Percentiles rank a stretch among this genome's conserved stretches.
Evolutionary conservation across 1,140 invertebrate species (phyloP).

Genomic region (Scaptomyza montana): DNA sequence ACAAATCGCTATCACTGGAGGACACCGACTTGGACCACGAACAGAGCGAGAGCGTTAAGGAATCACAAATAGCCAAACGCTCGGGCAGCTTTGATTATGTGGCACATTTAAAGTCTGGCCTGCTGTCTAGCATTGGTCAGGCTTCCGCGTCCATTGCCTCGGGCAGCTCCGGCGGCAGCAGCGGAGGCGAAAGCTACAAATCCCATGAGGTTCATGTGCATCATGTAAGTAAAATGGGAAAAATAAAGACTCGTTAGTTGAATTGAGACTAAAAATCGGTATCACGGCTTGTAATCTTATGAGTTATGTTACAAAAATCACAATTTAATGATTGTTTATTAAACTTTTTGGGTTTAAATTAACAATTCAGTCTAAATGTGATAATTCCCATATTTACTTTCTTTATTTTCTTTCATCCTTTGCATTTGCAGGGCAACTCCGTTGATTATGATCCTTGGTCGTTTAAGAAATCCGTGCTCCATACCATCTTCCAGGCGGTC

Average conservation of each 20-base stretch:
- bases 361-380: too few relatives aligned
- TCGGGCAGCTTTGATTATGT: conserved; percentile 84
- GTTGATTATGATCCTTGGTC: conserved; percentile 88
- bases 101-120: conserved; percentile 83
- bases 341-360: too few relatives aligned
- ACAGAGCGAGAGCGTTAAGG: conserved; percentile 71
- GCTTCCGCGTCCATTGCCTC: conserved; percentile 85
- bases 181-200: conserved; percentile 83
- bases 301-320: too few relatives aligned
- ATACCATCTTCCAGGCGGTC: conserved; percentile 91
- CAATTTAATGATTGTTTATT: neutral
- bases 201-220: conserved; percentile 79
- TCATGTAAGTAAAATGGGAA: conserved; percentile 74
- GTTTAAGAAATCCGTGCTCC: conserved; percentile 91
- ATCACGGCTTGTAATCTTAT: too few relatives aligned
- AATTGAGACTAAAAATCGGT: neutral
- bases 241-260: neutral
- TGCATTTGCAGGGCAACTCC: conserved; percentile 81
- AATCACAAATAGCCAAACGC: conserved; percentile 78
- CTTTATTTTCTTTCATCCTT: too few relatives aligned
- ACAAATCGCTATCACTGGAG: conserved; percentile 76
- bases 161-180: conserved; percentile 85
- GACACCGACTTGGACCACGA: conserved; percentile 76
- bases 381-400: too few relatives aligned
- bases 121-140: conserved; percentile 86